These are phyloP conservation scores for Telmatochromis sp. DNA, from an alignment of 2,113 vertebrate species.

Conservation along the genomic window DNA sequence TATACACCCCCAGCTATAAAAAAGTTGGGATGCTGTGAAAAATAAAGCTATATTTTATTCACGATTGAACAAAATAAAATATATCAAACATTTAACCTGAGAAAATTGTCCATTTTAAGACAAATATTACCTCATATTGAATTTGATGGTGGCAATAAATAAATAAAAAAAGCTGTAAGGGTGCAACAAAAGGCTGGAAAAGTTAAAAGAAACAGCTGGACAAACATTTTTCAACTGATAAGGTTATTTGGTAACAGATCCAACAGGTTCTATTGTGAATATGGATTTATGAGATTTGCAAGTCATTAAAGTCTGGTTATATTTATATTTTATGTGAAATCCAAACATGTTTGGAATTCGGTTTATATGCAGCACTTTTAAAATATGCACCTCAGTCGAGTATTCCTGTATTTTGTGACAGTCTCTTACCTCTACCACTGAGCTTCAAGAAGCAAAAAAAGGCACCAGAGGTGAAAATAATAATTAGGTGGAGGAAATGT, in stretches of 20 bases:
- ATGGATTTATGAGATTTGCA: background rate
- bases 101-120: background rate
- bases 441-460: background rate
- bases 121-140: background rate
- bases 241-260: background rate
- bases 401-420: background rate
- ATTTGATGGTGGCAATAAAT: background rate
- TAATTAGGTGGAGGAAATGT: background rate
- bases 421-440: background rate
- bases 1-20: rapidly evolving
- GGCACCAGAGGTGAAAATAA: background rate
- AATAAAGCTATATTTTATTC: background rate
- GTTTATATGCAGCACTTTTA: background rate
- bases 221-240: background rate
- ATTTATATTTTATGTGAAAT: background rate
- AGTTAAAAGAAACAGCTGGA: background rate
- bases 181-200: background rate
- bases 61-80: background rate
- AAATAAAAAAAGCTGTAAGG: background rate
- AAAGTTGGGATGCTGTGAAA: too few relatives aligned
- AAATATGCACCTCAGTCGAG: background rate
- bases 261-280: background rate
- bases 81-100: background rate
- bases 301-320: background rate
- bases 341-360: rapidly evolving